A percentile compares a stretch with the other conserved stretches of the same genome.
phyloP scores from a whole-genome alignment of 2,888 invertebrate genomes.

The Acanthosepion pharaonis region DNA sequence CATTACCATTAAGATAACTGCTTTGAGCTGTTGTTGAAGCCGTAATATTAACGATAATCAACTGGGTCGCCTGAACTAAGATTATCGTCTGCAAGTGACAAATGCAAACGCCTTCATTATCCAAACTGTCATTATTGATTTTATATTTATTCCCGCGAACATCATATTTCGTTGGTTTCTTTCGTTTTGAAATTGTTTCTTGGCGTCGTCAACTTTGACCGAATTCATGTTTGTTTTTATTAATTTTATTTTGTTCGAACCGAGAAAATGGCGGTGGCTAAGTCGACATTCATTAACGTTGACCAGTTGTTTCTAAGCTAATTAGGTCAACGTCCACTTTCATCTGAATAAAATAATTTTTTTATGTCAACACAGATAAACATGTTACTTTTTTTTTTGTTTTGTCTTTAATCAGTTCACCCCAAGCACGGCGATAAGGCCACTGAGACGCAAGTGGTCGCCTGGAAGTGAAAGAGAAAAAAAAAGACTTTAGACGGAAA shows the following conservation, averaged over 20 bases:
- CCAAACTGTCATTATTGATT: neutral
- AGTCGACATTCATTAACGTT: neutral
- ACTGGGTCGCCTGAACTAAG: neutral
- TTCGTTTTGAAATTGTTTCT: neutral
- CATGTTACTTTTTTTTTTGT: no score
- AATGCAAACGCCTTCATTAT: neutral
- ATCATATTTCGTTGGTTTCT: neutral
- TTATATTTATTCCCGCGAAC: neutral
- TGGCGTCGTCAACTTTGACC: neutral
- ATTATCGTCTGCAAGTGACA: neutral
- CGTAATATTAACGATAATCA: neutral
- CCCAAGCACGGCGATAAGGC: no score
- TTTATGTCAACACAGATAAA: neutral
- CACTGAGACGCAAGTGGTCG: no score
- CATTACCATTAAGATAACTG: no score
- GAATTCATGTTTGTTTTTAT: neutral
- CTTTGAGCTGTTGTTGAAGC: no score
- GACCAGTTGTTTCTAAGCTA: neutral
- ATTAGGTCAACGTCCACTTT: neutral
- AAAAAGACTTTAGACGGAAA: no score
- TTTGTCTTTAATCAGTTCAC: no score
- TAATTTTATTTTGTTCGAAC: neutral
- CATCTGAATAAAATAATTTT: neutral
- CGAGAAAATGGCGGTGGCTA: neutral
- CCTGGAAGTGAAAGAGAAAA: no score